Evolutionary conservation across 2,113 vertebrate genomes (phyloP).

Genomic region (Peromyscus leucopus): DNA sequence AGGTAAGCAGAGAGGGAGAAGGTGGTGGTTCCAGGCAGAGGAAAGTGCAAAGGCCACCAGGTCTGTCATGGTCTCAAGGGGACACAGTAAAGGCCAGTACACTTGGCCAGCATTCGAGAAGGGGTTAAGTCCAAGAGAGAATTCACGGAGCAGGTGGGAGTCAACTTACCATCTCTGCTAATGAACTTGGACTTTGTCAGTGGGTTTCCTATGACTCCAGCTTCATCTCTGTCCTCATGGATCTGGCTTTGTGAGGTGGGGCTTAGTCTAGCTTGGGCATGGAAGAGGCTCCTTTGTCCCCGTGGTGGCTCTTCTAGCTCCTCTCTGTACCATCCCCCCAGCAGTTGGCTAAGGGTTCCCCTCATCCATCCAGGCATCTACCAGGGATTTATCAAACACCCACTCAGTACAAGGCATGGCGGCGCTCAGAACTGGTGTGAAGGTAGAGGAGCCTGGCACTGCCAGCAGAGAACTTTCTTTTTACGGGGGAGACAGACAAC

Average conservation of each 20-base stretch:
- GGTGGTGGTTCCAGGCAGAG: background rate
- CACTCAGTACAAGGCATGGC: background rate
- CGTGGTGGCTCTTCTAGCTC: background rate
- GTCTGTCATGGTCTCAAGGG: no score
- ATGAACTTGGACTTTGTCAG: background rate
- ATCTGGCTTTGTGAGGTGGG: background rate
- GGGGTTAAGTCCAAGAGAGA: background rate
- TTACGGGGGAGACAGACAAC: background rate
- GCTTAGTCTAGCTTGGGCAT: background rate
- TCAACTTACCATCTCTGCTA: background rate
- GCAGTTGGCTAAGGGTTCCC: background rate
- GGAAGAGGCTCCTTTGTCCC: background rate
- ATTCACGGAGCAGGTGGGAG: background rate
- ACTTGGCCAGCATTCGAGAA: background rate
- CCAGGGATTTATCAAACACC: background rate
- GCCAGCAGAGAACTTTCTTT: background rate
- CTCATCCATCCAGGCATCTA: background rate
- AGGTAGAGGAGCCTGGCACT: background rate
- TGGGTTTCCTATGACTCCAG: background rate
- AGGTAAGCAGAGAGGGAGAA: background rate
- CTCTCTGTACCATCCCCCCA: background rate
- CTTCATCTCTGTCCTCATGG: background rate
- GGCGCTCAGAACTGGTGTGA: background rate
- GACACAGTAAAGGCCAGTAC: background rate
- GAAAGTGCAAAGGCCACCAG: background rate